phyloP scores from a whole-genome alignment of 2,113 vertebrate species.

The Hypomesus transpacificus region DNA sequence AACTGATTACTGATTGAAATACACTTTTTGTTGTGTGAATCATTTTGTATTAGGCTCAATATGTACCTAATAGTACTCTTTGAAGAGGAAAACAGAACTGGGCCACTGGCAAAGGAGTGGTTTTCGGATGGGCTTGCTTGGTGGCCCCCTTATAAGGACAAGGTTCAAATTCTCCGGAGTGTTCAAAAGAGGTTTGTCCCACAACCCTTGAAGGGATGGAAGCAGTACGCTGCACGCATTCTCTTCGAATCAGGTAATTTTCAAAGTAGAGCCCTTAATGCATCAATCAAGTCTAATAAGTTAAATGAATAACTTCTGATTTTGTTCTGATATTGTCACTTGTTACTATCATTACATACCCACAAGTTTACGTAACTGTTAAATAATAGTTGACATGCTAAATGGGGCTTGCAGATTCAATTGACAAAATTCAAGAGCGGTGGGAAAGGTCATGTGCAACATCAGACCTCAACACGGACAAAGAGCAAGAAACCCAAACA shows the following conservation, averaged over 20 bases:
- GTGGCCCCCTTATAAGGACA: neutral
- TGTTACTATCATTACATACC: neutral
- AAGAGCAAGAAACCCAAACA: neutral
- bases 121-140: neutral
- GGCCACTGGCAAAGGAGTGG: neutral
- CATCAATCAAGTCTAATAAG: neutral
- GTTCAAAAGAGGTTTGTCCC: neutral
- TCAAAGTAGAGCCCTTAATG: neutral
- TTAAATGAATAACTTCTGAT: neutral
- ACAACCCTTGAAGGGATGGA: neutral
- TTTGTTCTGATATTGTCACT: neutral
- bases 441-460: neutral
- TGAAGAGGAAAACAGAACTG: too few relatives aligned
- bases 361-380: neutral
- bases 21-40: too few relatives aligned
- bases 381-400: neutral
- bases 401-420: neutral
- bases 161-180: neutral
- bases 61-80: too few relatives aligned
- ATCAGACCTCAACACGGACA: neutral
- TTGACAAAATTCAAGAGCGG: neutral
- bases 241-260: neutral
- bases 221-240: neutral
- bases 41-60: too few relatives aligned
- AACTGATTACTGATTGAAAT: too few relatives aligned